Conservation (phyloP, 37 sponge, comb jelly and placozoan genomes). For the Ianthella basta region DNA sequence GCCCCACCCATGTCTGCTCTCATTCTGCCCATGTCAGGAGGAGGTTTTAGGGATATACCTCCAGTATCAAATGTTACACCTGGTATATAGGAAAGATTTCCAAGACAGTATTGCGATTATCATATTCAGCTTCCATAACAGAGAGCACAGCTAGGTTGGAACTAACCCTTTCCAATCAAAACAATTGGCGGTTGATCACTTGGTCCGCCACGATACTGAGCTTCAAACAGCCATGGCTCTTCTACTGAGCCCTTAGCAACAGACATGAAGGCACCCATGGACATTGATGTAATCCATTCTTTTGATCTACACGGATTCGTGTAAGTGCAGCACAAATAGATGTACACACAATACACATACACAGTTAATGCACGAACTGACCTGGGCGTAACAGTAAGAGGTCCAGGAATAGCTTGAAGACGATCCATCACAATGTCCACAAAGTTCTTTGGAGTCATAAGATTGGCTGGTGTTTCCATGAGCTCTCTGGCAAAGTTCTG, state of each 20-base stretch:
- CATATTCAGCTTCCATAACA: not conserved
- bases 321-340: not conserved
- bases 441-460: constrained; percentile 86
- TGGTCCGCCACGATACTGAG: constrained; percentile 50
- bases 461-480: constrained; percentile 89
- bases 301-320: not conserved
- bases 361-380: not conserved
- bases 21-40: constrained; percentile 90
- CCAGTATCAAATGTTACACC: constrained; percentile 98
- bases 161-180: constrained; percentile 89
- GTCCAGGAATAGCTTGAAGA: constrained; percentile 1
- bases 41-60: constrained; percentile 93
- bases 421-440: constrained; percentile 58
- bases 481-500: constrained; percentile 92
- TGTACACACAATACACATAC: not conserved
- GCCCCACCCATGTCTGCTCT: constrained; percentile 97
- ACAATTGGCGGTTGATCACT: constrained; percentile 50
- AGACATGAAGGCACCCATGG: constrained; percentile 87
- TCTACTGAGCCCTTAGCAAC: constrained; percentile 90
- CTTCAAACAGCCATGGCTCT: constrained; percentile 82
- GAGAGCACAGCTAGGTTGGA: not conserved
- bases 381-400: constrained; percentile 21
- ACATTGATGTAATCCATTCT: constrained; percentile 76
- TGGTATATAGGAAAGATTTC: constrained; percentile 5
- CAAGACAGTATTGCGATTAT: not conserved